These are phyloP conservation scores for Agrotis exclamationis DNA, from an alignment of 2,888 invertebrate genomes.

Conservation along the genomic window DNA sequence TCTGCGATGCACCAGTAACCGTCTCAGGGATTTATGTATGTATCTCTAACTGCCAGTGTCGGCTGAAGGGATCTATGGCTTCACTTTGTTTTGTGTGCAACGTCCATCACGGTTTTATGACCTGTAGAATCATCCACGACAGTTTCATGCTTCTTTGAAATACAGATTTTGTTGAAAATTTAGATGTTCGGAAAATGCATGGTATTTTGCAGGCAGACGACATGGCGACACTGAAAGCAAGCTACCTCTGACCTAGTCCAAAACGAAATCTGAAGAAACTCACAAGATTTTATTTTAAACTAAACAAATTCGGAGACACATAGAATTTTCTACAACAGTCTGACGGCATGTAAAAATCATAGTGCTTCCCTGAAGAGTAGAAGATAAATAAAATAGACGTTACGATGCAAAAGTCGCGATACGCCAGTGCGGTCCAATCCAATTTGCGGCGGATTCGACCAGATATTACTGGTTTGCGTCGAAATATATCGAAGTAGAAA, in stretches of 20 bases:
- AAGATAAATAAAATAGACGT: constrained; percentile 72
- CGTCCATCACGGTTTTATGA: constrained; percentile 51
- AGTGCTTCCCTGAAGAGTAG: constrained; percentile 38
- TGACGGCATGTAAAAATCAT: constrained; percentile 54
- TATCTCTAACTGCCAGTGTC: constrained; percentile 44
- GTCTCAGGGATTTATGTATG: constrained; percentile 43
- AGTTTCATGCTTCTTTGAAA: constrained; percentile 27
- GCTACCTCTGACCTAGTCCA: neutral
- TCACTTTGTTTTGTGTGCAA: constrained; percentile 51
- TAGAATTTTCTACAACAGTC: constrained; percentile 46
- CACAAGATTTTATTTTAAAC: constrained; percentile 33
- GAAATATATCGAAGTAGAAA: constrained; percentile 52
- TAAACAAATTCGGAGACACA: constrained; percentile 23
- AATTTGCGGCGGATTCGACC: constrained; percentile 81
- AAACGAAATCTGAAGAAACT: constrained; percentile 17
- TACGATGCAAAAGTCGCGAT: constrained; percentile 75
- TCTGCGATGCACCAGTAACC: constrained; percentile 50
- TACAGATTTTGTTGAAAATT: constrained; percentile 19
- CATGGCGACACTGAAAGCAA: constrained; percentile 6
- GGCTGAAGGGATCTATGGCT: constrained; percentile 41
- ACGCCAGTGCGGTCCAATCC: constrained; percentile 78
- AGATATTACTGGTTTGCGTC: constrained; percentile 78
- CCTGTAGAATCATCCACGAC: constrained; percentile 40
- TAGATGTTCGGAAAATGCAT: neutral
- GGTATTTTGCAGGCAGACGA: neutral